These are phyloP conservation scores for Desmophyllum pertusum DNA, from an alignment of 92 coral and sea anemone species.

Conservation along the genomic window DNA sequence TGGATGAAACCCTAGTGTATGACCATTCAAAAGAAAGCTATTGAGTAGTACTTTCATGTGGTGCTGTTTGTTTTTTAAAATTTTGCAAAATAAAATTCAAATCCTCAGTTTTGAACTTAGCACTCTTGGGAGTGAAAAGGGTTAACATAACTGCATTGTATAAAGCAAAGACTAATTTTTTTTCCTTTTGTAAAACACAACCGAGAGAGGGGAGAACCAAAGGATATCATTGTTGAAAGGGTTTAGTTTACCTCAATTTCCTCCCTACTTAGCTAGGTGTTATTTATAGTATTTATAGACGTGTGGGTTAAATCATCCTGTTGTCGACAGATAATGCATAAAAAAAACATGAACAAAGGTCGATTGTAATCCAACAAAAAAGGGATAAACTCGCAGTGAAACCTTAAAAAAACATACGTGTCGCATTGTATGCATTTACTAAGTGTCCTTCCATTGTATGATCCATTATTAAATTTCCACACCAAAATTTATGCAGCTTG, in stretches of 20 bases:
- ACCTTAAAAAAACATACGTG: too few species aligned
- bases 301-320: not conserved
- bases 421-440: too few species aligned
- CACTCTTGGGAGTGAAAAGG: too few species aligned
- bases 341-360: not conserved
- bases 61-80: too few species aligned
- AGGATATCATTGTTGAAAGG: not conserved
- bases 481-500: not conserved
- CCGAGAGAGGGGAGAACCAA: not conserved
- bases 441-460: not conserved
- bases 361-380: not conserved
- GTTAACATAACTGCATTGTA: too few species aligned
- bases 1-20: too few species aligned
- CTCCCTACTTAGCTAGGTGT: not conserved
- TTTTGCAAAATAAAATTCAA: too few species aligned
- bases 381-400: not conserved
- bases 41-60: too few species aligned
- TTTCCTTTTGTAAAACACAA: not conserved
- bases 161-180: not conserved
- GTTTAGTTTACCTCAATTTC: not conserved
- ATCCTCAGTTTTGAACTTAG: too few species aligned
- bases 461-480: not conserved
- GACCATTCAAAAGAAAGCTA: too few species aligned
- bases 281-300: slow-evolving; percentile 4
- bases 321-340: not conserved